phyloP scores from a whole-genome alignment of 2,113 vertebrate genomes.

The Thermophis baileyi region DNA sequence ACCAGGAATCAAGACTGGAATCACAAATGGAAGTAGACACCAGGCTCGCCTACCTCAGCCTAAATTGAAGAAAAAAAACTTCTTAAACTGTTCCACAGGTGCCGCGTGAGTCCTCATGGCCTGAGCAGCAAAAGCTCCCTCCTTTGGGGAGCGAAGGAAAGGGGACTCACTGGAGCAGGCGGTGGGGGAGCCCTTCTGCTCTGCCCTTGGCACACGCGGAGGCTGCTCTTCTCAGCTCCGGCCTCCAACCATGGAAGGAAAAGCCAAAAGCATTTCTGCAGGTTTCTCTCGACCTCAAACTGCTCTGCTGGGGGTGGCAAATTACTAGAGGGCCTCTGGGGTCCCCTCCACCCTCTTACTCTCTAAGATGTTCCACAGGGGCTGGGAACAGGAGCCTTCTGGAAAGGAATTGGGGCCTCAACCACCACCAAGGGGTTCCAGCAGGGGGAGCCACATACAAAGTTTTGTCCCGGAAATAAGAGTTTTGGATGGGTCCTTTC shows the following conservation, averaged over 20 bases:
- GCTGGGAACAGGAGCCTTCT: neutral
- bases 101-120: neutral
- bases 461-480: neutral
- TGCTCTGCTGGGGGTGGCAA: neutral
- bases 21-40: neutral
- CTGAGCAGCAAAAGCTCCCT: neutral
- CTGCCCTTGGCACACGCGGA: neutral
- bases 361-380: neutral
- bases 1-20: neutral
- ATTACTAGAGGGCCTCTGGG: neutral
- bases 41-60: no score
- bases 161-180: neutral
- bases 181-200: neutral
- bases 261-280: neutral
- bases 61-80: neutral
- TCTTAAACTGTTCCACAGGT: neutral
- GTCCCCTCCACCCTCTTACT: neutral
- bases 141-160: neutral
- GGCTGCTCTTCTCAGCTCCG: neutral
- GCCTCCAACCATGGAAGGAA: neutral
- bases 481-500: neutral
- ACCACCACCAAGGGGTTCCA: neutral
- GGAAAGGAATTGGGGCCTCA: neutral
- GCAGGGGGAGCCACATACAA: neutral
- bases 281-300: neutral